These are phyloP conservation scores for Felis chaus DNA, from an alignment of 2,113 vertebrate species.

Conservation along the genomic window DNA sequence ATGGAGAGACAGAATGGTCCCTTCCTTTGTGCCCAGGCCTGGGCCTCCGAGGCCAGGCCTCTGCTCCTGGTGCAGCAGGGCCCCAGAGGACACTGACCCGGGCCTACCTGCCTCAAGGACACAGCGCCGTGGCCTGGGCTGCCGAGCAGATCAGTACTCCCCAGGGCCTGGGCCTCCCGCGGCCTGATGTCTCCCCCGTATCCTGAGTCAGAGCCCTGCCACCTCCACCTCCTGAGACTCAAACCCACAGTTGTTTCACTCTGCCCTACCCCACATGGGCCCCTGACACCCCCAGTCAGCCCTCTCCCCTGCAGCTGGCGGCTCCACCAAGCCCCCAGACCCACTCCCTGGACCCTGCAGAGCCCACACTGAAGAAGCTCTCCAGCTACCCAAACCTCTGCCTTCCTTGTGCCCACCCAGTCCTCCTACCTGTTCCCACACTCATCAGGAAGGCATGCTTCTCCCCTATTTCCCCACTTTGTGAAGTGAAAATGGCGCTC, in stretches of 20 bases:
- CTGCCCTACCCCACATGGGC: neutral
- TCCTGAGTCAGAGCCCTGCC: neutral
- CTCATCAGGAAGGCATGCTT: neutral
- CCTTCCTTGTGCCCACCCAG: neutral
- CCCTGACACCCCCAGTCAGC: neutral
- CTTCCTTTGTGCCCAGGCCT: neutral
- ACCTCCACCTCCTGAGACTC: neutral
- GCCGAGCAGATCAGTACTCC: neutral
- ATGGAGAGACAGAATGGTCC: neutral
- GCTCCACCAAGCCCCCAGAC: neutral
- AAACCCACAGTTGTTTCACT: neutral
- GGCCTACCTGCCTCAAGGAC: too few species aligned
- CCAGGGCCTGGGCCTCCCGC: neutral
- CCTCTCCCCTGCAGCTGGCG: neutral
- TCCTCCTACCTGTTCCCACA: neutral
- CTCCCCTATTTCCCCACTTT: neutral
- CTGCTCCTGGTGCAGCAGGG: accelerated
- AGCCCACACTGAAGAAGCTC: neutral
- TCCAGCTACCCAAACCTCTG: accelerated
- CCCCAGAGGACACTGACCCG: neutral
- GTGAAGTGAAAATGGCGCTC: neutral
- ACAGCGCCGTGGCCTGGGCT: neutral
- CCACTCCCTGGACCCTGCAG: too few species aligned
- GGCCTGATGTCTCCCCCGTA: neutral
- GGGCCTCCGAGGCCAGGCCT: neutral